Evolutionary conservation across 2,888 invertebrate genomes (phyloP).

Genomic region (Mesorhabditis sp.): DNA sequence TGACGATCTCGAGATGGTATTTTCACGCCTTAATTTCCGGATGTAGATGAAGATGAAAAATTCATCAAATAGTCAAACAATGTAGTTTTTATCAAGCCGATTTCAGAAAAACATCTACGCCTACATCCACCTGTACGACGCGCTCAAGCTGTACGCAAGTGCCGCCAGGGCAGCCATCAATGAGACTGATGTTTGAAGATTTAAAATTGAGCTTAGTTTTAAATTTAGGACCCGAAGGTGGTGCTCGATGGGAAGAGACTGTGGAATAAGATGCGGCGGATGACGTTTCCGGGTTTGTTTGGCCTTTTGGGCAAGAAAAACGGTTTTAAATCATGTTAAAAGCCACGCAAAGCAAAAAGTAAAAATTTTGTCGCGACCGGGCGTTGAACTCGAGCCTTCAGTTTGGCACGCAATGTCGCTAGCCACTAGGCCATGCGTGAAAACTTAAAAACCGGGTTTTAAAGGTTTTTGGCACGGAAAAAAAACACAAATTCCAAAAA

Average conservation of each 20-base stretch:
- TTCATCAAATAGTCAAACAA: not conserved
- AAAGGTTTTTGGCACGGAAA: no score
- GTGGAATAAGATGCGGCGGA: conserved; percentile 50
- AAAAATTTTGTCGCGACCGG: no score
- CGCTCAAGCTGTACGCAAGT: conserved; percentile 52
- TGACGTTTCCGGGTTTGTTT: conserved; percentile 44
- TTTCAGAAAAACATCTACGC: conserved; percentile 50
- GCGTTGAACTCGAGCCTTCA: no score
- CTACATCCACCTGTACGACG: conserved; percentile 53
- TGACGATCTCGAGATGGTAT: conserved; percentile 46
- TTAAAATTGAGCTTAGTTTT: not conserved
- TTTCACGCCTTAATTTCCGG: not conserved
- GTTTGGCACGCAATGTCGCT: no score
- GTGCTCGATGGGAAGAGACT: conserved; percentile 46
- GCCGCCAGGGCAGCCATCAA: conserved; percentile 39
- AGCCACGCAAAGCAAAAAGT: no score
- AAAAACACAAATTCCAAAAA: no score
- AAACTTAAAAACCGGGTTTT: no score
- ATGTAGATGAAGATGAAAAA: not conserved
- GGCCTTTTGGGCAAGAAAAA: conserved; percentile 1
- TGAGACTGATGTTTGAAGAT: conserved; percentile 18
- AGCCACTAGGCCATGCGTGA: no score
- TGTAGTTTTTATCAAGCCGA: not conserved
- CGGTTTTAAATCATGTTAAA: not conserved
- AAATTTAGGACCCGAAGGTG: conserved; percentile 25